Evolutionary conservation across 1,140 invertebrate genomes (phyloP).

Genomic region (Bemisia tabaci): DNA sequence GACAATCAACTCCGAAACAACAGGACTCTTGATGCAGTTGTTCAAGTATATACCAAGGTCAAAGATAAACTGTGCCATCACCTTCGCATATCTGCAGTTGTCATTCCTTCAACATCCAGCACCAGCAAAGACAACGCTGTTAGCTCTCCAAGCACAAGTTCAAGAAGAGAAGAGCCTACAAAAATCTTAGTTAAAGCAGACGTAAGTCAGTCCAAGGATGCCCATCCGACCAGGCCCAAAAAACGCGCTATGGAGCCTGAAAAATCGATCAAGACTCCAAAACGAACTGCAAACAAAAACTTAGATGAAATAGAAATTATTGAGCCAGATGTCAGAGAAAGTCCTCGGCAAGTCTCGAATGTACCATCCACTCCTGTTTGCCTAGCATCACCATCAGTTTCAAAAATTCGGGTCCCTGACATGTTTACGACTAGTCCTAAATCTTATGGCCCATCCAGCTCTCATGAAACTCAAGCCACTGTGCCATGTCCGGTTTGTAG

Average conservation of each 20-base stretch:
- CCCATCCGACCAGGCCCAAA: not conserved
- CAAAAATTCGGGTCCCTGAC: constrained; percentile 12
- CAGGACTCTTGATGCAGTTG: constrained; percentile 34
- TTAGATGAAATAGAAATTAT: not conserved
- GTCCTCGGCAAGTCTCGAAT: not conserved
- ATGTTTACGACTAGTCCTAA: constrained; percentile 26
- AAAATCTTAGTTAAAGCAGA: not conserved
- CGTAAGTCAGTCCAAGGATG: not conserved
- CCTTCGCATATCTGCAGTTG: not conserved
- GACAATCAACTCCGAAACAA: constrained; percentile 38
- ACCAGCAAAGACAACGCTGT: not conserved
- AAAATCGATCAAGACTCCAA: not conserved
- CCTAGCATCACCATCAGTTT: not conserved
- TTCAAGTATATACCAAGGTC: constrained; percentile 25
- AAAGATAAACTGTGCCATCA: constrained; percentile 3
- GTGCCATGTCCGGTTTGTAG: constrained; percentile 41
- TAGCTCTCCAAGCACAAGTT: not conserved
- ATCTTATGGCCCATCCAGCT: constrained; percentile 16
- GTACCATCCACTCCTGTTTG: not conserved
- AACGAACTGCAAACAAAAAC: not conserved
- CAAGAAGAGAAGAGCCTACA: not conserved
- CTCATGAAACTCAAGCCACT: constrained; percentile 19
- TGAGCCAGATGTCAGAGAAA: not conserved
- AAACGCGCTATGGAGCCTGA: not conserved
- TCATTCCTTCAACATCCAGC: not conserved